phyloP scores from a whole-genome alignment of 2,888 invertebrate species.

The Lamellibrachia columna region DNA sequence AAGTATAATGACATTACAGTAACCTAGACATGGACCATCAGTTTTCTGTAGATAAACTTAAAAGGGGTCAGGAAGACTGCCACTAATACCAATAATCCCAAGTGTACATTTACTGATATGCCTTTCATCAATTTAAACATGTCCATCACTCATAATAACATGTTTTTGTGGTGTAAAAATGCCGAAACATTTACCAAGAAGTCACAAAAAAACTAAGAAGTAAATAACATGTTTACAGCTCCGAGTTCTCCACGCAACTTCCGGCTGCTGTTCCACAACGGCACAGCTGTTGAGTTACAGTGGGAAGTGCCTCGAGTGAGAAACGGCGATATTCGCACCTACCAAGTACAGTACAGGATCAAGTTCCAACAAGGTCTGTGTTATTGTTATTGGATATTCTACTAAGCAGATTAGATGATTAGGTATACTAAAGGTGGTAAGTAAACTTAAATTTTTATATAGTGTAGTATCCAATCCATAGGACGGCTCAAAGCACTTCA shows the following conservation, averaged over 20 bases:
- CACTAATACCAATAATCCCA: too few species aligned
- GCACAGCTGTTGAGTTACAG: constrained; percentile 42
- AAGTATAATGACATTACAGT: too few species aligned
- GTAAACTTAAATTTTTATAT: too few species aligned
- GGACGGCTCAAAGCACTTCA: too few species aligned
- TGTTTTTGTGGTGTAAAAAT: not conserved
- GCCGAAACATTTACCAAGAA: not conserved
- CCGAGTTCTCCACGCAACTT: constrained; percentile 33
- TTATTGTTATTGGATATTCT: not conserved
- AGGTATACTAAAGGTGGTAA: too few species aligned
- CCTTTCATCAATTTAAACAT: too few species aligned
- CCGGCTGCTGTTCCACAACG: constrained; percentile 37
- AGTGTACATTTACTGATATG: too few species aligned
- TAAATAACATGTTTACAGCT: constrained; percentile 25
- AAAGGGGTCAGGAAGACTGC: too few species aligned
- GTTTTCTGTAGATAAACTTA: too few species aligned
- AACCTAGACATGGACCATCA: too few species aligned
- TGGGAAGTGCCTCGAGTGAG: constrained; percentile 54
- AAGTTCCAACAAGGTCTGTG: constrained; percentile 17
- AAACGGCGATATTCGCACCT: constrained; percentile 54
- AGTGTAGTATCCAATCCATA: too few species aligned
- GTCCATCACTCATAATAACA: not conserved
- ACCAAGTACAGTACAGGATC: constrained; percentile 44
- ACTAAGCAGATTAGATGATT: too few species aligned
- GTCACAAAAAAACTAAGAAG: not conserved